A percentile compares a stretch with the other conserved stretches of the same genome.
Evolutionary conservation across 2,888 invertebrate species (phyloP).

Genomic region (Spatulosminthurus flaviceps): DNA sequence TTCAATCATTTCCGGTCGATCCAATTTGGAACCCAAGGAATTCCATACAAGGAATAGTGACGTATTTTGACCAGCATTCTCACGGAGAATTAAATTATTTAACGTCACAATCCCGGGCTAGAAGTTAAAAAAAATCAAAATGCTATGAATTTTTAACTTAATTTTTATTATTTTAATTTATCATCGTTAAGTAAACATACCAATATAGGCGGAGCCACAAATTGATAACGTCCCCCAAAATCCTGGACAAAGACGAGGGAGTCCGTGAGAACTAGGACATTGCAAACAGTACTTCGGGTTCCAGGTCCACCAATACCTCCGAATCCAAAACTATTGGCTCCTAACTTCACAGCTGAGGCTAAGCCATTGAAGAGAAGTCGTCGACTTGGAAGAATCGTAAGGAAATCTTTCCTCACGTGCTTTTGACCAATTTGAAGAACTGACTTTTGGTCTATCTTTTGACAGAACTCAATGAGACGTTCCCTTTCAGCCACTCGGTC

Average conservation of each 20-base stretch:
- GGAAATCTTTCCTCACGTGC: conserved; percentile 56
- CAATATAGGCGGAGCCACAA: conserved; percentile 56
- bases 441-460: conserved; percentile 90
- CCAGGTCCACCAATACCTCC: conserved; percentile 40
- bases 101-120: conserved; percentile 92
- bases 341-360: conserved; percentile 58
- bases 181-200: conserved; percentile 49
- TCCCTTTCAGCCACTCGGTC: conserved; percentile 93
- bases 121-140: conserved; percentile 64
- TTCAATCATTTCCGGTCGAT: conserved; percentile 96
- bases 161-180: background rate
- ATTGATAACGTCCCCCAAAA: conserved; percentile 58
- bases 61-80: conserved; percentile 88
- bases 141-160: background rate
- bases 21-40: conserved; percentile 79
- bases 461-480: conserved; percentile 89
- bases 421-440: conserved; percentile 79
- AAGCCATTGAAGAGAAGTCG: conserved; percentile 61
- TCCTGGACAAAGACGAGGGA: conserved; percentile 62
- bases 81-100: conserved; percentile 88
- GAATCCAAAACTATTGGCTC: conserved; percentile 35
- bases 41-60: conserved; percentile 82
- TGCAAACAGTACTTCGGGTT: conserved; percentile 55
- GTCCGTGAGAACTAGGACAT: conserved; percentile 62
- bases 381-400: conserved; percentile 57